phyloP scores from a whole-genome alignment of 2,888 invertebrate genomes.

The Salticus scenicus region DNA sequence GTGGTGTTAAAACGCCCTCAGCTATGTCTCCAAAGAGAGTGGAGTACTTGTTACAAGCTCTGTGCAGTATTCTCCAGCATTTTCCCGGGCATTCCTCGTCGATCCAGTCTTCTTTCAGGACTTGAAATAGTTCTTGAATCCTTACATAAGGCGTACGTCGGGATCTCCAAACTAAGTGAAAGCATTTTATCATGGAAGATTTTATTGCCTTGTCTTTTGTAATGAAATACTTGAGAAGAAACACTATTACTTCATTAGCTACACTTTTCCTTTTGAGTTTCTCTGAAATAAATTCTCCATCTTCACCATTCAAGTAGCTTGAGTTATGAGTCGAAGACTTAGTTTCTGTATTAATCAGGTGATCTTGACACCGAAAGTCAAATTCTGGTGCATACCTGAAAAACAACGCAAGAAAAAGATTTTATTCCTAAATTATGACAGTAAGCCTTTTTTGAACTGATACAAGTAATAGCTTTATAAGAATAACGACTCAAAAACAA shows the following conservation, averaged over 20 bases:
- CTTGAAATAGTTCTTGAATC: background rate
- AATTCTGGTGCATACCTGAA: background rate
- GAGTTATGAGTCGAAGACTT: too few relatives aligned
- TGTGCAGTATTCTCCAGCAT: slow-evolving; percentile 9
- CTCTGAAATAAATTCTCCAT: too few relatives aligned
- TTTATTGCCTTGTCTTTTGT: background rate
- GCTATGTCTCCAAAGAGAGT: background rate
- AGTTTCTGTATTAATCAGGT: background rate
- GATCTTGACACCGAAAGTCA: background rate
- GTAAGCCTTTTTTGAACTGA: too few relatives aligned
- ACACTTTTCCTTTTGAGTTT: background rate
- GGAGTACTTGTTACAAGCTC: background rate
- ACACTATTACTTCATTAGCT: slow-evolving; percentile 24
- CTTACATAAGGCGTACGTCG: slow-evolving; percentile 32
- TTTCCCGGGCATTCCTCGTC: slow-evolving; percentile 1
- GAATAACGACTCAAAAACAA: too few relatives aligned
- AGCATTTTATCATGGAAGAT: slow-evolving; percentile 1
- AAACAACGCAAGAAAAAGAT: background rate
- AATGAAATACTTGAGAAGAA: background rate
- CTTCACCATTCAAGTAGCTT: too few relatives aligned
- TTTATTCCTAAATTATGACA: too few relatives aligned
- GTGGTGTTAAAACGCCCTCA: background rate
- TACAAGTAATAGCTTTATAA: too few relatives aligned
- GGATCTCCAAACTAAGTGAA: slow-evolving; percentile 15
- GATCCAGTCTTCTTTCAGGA: background rate